A percentile compares a stretch with the other conserved stretches of the same genome.
Evolutionary conservation across 2,797 vertebrate genomes (phyloP).

Genomic region (Cichlasoma orientale): DNA sequence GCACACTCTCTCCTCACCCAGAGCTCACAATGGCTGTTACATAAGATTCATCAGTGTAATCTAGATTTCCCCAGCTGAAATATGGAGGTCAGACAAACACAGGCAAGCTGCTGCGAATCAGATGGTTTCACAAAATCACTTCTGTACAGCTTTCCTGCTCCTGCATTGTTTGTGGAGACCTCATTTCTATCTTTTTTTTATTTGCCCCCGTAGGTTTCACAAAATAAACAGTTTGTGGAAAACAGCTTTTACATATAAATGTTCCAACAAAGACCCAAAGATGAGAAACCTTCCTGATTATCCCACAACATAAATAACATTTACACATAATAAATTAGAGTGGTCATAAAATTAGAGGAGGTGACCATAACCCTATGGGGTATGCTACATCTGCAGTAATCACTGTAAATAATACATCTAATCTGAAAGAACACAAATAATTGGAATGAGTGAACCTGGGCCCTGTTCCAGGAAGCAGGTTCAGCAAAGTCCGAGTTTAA

Average conservation of each 20-base stretch:
- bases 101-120: constrained; percentile 5
- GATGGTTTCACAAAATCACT: neutral
- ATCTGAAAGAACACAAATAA: neutral
- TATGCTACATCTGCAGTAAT: too few species aligned
- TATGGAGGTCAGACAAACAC: neutral
- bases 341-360: neutral
- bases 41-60: constrained; percentile 4
- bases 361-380: too few species aligned
- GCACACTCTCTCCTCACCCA: neutral
- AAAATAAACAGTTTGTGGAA: neutral
- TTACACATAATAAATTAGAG: neutral
- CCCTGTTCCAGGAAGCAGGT: too few species aligned
- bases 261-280: neutral
- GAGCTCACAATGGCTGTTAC: constrained; percentile 17
- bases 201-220: neutral
- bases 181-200: neutral
- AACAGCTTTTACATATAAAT: fast-evolving
- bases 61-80: neutral
- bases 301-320: neutral
- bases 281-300: neutral
- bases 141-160: neutral
- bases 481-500: too few species aligned
- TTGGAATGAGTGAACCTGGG: neutral
- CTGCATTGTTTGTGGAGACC: neutral
- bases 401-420: too few species aligned